phyloP scores from a whole-genome alignment of 2,888 invertebrate genomes.

The Thysanoteuthis rhombus region DNA sequence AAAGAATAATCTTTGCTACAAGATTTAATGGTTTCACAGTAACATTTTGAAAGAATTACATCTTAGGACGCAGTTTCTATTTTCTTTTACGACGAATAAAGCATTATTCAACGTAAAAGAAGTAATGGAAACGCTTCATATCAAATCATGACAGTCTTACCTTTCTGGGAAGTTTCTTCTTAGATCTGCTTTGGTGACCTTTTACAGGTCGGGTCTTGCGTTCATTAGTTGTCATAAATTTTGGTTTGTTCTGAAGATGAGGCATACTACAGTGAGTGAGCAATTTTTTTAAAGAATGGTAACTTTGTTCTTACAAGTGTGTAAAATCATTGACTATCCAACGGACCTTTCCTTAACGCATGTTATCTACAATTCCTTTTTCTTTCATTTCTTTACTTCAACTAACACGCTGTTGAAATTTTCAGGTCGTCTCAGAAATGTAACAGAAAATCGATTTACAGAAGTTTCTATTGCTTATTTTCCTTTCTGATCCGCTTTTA shows the following conservation, averaged over 20 bases:
- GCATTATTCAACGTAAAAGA: too few species aligned
- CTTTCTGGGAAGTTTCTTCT: not conserved
- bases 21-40: too few species aligned
- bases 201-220: not conserved
- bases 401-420: not conserved
- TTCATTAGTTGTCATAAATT: not conserved
- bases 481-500: not conserved
- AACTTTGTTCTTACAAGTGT: not conserved
- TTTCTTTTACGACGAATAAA: too few species aligned
- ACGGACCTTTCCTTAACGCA: not conserved
- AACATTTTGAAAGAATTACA: too few species aligned
- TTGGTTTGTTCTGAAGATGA: not conserved
- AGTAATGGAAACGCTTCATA: too few species aligned
- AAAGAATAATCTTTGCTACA: too few species aligned
- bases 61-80: too few species aligned
- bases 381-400: too few species aligned
- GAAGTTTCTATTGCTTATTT: not conserved
- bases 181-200: not conserved
- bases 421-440: not conserved
- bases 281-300: not conserved
- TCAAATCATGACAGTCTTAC: not conserved
- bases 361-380: not conserved
- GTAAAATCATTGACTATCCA: not conserved
- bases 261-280: not conserved
- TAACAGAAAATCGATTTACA: not conserved